Conservation (phyloP, 2,797 vertebrate genomes). For the Channallabes apus region DNA sequence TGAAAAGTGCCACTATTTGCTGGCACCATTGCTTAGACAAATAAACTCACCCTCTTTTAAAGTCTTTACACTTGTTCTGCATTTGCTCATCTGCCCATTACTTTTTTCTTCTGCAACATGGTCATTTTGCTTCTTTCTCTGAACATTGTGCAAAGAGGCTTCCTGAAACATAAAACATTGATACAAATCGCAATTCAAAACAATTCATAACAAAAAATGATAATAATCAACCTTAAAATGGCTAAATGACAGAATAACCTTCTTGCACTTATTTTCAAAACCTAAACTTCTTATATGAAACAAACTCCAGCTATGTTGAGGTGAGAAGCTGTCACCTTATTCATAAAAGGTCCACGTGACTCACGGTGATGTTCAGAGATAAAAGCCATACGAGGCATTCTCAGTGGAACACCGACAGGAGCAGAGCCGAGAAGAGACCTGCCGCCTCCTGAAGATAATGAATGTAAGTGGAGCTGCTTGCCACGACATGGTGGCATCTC, state of each 20-base stretch:
- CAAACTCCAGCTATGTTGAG: not conserved
- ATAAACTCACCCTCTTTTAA: constrained; percentile 29
- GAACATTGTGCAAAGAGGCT: constrained; percentile 60
- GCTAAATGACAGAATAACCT: not conserved
- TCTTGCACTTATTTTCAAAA: too few species aligned
- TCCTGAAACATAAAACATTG: constrained; percentile 55
- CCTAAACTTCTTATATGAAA: too few species aligned
- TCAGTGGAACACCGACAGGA: constrained; percentile 75
- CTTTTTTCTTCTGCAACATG: constrained; percentile 52
- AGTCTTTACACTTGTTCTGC: constrained; percentile 16
- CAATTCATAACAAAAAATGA: not conserved
- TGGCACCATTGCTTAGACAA: not conserved
- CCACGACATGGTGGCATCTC: constrained; percentile 60
- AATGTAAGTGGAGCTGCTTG: constrained; percentile 69
- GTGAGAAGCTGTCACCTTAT: constrained; percentile 59
- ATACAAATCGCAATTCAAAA: not conserved
- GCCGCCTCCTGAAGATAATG: constrained; percentile 76
- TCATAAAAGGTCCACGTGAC: constrained; percentile 66
- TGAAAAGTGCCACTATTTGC: not conserved
- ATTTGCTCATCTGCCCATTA: constrained; percentile 30
- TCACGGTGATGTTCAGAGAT: constrained; percentile 65
- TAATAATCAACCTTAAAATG: not conserved
- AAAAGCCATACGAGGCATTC: constrained; percentile 67
- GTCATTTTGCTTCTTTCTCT: constrained; percentile 65
- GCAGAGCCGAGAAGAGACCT: constrained; percentile 81